Evolutionary conservation across 2,888 invertebrate species (phyloP).

Genomic region (Hetaerina titia): DNA sequence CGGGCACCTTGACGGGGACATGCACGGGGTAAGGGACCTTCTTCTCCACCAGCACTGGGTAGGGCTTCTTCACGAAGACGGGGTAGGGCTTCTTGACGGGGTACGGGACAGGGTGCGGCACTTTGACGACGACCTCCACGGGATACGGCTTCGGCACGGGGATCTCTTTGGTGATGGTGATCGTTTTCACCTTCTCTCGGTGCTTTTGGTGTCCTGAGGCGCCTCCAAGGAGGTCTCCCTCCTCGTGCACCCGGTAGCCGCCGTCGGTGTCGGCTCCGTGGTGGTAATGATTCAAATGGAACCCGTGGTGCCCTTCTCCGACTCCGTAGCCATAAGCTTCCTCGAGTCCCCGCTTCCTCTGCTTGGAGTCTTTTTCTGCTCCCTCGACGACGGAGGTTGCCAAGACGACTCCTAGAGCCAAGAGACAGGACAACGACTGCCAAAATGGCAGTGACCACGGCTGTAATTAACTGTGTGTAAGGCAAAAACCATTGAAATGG

Average conservation of each 20-base stretch:
- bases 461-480: no score
- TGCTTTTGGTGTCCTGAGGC: neutral
- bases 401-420: slow-evolving; percentile 25
- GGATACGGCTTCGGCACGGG: slow-evolving; percentile 39
- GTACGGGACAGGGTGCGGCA: slow-evolving; percentile 52
- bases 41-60: slow-evolving; percentile 28
- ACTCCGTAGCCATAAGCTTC: neutral
- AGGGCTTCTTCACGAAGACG: slow-evolving; percentile 36
- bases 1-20: neutral
- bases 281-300: neutral
- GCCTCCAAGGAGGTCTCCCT: neutral
- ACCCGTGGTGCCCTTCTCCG: neutral
- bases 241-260: neutral
- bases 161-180: slow-evolving; percentile 48
- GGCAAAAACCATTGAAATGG: no score
- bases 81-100: slow-evolving; percentile 56
- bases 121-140: slow-evolving; percentile 34
- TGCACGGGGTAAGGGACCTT: neutral
- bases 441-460: neutral
- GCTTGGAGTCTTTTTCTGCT: neutral
- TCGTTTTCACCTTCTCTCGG: slow-evolving; percentile 38
- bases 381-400: neutral
- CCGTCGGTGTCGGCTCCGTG: neutral
- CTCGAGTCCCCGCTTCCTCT: slow-evolving; percentile 19
- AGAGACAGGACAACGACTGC: slow-evolving; percentile 12